Base-by-base conservation (phyloP, 2,888 invertebrate species). In the Melinaea marsaeus region DNA sequence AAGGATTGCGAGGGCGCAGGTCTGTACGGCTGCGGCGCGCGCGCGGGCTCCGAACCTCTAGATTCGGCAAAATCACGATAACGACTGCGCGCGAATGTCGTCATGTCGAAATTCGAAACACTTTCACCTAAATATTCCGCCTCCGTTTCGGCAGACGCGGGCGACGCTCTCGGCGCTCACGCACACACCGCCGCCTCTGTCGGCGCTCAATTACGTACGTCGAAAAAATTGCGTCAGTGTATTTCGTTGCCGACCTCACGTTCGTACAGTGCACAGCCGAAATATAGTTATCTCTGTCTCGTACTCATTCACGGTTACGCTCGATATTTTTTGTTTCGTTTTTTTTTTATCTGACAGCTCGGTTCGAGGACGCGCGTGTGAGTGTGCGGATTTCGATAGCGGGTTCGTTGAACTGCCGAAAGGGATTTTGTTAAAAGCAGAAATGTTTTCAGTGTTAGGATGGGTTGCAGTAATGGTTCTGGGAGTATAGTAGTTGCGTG, bases 81-180 rank as follows among this genome's bases (percentile, higher is more conserved):
- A 90, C 88, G 88, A 90, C 90, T 90, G 90, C 87, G 88, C 90
- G 88, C 89, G 80, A 90, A 90, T 90, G 90, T 90, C 89, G 90
- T 90, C 89, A 90, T 89, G 88, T 84, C 90, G 90, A 90, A 90
- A 90, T 90, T 90, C 87, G 90, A 90, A 90, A 90, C 89, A 90
- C 90, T 90, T 90, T 90, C 90, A 90, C 90, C 90, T 90, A 90
- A 90, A 90, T 90, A 90, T 90, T 89, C 90, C 88, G 90, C 83
- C 89, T 88, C 88, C 81, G 89, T 86, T 90, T 90, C 88, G 88
- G 88, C 88, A 82, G 86, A 88, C 89, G 88, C 90, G 90, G 90
- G 87, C 89, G 89, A 88, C 89, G 90, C 88, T 89, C 90, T 89
- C 89, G 82, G 84, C 86, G 80, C 85, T 81, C 90, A 89, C 90